Conservation (phyloP, 2,888 invertebrate species). For the Cotesia congregata region DNA sequence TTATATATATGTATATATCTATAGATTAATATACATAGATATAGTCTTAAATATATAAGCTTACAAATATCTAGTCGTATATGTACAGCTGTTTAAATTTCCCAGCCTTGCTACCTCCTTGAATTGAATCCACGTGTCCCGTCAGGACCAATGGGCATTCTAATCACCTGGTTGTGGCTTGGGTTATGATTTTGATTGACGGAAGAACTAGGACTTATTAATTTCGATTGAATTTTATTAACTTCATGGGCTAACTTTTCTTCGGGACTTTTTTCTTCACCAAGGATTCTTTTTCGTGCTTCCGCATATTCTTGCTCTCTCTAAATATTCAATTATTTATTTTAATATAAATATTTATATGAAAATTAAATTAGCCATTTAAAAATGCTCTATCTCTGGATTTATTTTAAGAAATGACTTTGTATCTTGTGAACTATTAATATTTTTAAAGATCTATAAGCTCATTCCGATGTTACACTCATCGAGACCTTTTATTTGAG, state of each 20-base stretch:
- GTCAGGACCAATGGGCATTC: conserved; percentile 85
- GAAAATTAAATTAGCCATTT: no score
- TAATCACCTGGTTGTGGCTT: conserved; percentile 72
- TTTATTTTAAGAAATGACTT: no score
- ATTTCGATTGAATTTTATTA: conserved; percentile 68
- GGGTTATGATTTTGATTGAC: conserved; percentile 41
- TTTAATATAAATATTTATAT: conserved; percentile 26
- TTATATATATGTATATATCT: background rate
- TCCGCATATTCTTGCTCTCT: conserved; percentile 95
- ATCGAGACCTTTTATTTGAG: no score
- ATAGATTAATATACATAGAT: conserved; percentile 32
- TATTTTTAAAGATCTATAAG: no score
- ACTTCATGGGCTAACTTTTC: conserved; percentile 71
- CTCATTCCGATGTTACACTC: no score
- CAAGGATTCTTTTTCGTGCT: conserved; percentile 90
- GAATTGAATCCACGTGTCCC: conserved; percentile 80
- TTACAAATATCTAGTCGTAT: background rate
- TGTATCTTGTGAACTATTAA: no score
- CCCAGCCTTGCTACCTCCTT: conserved; percentile 75
- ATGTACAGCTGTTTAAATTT: conserved; percentile 46
- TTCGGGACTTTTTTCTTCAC: conserved; percentile 86
- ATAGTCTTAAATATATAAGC: conserved; percentile 1
- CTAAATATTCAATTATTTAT: conserved; percentile 68
- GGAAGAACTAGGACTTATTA: conserved; percentile 35
- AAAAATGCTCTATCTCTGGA: no score